Conservation (phyloP, 2,888 invertebrate species). For the Drosophila anceps region DNA sequence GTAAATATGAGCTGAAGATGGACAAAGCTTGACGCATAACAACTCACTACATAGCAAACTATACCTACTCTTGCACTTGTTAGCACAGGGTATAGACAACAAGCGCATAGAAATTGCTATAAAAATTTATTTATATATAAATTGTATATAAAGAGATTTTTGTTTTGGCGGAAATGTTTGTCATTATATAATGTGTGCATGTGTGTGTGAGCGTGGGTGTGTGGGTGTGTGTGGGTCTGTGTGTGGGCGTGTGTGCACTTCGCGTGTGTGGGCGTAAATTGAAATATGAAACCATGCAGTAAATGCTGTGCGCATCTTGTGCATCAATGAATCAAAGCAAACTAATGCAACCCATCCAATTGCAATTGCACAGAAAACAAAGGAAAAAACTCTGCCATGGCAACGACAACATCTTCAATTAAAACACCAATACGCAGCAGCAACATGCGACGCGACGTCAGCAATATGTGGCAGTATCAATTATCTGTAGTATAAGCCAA, state of each 20-base stretch:
- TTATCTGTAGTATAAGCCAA: conserved; percentile 41
- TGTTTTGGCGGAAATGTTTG: conserved; percentile 36
- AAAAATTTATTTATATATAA: conserved; percentile 30
- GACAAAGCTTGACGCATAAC: neutral
- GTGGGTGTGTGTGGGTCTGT: neutral
- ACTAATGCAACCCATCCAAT: conserved; percentile 53
- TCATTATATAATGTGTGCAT: conserved; percentile 11
- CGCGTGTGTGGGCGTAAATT: conserved; percentile 16
- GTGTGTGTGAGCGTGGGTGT: neutral
- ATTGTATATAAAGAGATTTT: conserved; percentile 10
- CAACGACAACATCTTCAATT: conserved; percentile 50
- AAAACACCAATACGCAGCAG: conserved; percentile 18
- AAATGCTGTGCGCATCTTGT: conserved; percentile 35
- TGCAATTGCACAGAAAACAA: conserved; percentile 55
- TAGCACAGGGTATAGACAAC: conserved; percentile 5
- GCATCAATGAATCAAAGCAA: conserved; percentile 59
- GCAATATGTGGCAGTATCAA: conserved; percentile 21
- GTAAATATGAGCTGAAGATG: neutral
- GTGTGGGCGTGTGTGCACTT: conserved; percentile 3
- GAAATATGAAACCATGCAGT: conserved; percentile 28
- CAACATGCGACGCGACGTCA: conserved; percentile 19
- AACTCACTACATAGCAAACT: neutral
- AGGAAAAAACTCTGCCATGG: conserved; percentile 28
- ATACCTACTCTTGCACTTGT: neutral
- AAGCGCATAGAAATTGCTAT: conserved; percentile 18